A percentile compares a stretch with the other conserved stretches of the same genome.
Evolutionary conservation across 2,113 vertebrate genomes (phyloP).

Genomic region (Pitta sordida): DNA sequence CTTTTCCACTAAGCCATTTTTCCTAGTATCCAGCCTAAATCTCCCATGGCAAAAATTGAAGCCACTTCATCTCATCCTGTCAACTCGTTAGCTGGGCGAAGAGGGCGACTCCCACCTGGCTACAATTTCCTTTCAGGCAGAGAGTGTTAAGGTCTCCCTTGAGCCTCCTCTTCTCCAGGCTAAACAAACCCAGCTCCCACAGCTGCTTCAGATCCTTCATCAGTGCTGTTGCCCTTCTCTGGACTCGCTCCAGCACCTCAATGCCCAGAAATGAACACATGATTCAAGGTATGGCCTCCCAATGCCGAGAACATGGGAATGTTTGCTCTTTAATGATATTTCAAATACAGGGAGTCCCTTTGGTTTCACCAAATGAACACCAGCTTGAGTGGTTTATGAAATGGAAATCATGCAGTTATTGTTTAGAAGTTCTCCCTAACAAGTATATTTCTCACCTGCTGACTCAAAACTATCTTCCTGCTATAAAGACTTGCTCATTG

Average conservation of each 20-base stretch:
- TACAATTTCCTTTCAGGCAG: no score
- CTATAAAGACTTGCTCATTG: background rate
- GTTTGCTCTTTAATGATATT: background rate
- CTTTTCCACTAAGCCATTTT: background rate
- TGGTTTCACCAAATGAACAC: background rate
- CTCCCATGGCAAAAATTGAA: background rate
- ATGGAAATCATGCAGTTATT: background rate
- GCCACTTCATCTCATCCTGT: background rate
- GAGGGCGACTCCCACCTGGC: no score
- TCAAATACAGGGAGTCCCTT: background rate
- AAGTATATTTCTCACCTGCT: background rate
- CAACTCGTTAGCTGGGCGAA: no score
- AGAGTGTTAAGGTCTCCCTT: no score
- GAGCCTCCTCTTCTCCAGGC: no score
- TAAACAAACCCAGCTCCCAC: no score
- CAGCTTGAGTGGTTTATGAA: background rate
- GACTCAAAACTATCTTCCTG: background rate
- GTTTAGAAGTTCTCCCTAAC: background rate
- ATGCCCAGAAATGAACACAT: background rate
- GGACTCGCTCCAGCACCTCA: background rate
- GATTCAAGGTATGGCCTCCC: background rate
- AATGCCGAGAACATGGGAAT: background rate
- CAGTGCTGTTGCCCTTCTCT: background rate
- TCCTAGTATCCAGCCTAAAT: background rate
- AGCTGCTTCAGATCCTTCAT: background rate